Evolutionary conservation across 2,113 vertebrate species (phyloP).

Genomic region (Heterocephalus glaber): DNA sequence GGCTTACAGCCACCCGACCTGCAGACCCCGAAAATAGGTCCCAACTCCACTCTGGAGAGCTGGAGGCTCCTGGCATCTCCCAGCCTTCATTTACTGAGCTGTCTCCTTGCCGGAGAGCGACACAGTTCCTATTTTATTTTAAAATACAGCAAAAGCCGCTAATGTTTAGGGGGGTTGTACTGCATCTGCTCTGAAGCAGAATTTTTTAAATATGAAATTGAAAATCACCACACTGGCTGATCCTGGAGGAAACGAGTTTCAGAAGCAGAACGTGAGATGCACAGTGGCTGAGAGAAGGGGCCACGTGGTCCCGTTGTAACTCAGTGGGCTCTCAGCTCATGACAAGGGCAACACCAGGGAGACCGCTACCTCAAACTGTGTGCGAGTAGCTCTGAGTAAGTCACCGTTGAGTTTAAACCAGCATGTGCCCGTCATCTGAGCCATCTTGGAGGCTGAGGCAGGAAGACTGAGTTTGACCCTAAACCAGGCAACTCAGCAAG

Average conservation of each 20-base stretch:
- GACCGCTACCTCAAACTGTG: neutral
- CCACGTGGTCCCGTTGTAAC: neutral
- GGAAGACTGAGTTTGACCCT: neutral
- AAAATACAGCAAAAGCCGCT: neutral
- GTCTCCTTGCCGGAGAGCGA: neutral
- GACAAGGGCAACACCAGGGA: neutral
- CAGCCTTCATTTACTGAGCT: neutral
- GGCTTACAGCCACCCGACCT: too few relatives aligned
- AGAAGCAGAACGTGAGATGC: neutral
- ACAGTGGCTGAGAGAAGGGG: neutral
- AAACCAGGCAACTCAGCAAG: neutral
- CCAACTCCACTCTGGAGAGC: neutral
- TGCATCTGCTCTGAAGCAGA: neutral
- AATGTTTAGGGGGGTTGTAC: neutral
- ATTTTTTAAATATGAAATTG: conserved; percentile 49
- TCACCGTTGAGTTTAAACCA: neutral
- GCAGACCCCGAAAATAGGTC: neutral
- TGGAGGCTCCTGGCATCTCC: neutral
- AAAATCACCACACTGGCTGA: neutral
- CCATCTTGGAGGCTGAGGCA: neutral
- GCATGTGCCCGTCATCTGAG: neutral
- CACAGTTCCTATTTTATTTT: neutral
- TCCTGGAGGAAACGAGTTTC: neutral
- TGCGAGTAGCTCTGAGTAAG: neutral
- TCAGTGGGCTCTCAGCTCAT: neutral